These are phyloP conservation scores for Mastomys natalensis DNA, from an alignment of 2,113 vertebrate species.

Conservation along the genomic window DNA sequence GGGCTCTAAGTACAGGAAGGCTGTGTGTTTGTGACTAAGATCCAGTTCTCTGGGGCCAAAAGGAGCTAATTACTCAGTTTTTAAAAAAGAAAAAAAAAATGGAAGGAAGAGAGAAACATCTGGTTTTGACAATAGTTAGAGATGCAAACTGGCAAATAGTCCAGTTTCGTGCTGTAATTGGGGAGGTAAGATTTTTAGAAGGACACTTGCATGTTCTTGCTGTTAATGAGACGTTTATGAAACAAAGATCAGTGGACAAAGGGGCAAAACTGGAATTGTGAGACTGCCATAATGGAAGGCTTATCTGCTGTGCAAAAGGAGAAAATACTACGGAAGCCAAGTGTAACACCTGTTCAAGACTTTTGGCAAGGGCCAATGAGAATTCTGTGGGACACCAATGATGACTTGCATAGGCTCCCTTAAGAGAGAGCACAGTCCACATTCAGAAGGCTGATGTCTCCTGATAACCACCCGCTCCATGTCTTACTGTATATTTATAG, in stretches of 20 bases:
- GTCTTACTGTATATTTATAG: neutral
- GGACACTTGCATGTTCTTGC: neutral
- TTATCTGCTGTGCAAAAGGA: neutral
- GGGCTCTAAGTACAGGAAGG: neutral
- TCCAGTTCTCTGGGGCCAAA: neutral
- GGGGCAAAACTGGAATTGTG: neutral
- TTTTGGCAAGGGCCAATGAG: slow-evolving; percentile 1
- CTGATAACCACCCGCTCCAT: neutral
- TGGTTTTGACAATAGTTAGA: too few relatives aligned
- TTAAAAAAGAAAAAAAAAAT: too few relatives aligned
- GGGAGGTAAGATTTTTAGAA: slow-evolving; percentile 29
- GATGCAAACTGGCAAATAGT: slow-evolving; percentile 3
- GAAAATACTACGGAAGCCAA: slow-evolving; percentile 6
- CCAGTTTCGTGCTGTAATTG: neutral
- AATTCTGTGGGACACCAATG: neutral
- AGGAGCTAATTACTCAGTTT: neutral
- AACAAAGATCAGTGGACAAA: neutral
- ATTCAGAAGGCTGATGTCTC: neutral
- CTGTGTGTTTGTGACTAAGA: neutral
- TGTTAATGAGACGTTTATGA: neutral
- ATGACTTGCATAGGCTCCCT: neutral
- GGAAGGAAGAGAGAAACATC: too few relatives aligned
- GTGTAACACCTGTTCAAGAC: neutral
- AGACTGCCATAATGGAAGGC: neutral
- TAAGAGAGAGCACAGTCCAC: neutral